Evolutionary conservation across 2,888 invertebrate genomes (phyloP).

Genomic region (Mesoligia furuncula): DNA sequence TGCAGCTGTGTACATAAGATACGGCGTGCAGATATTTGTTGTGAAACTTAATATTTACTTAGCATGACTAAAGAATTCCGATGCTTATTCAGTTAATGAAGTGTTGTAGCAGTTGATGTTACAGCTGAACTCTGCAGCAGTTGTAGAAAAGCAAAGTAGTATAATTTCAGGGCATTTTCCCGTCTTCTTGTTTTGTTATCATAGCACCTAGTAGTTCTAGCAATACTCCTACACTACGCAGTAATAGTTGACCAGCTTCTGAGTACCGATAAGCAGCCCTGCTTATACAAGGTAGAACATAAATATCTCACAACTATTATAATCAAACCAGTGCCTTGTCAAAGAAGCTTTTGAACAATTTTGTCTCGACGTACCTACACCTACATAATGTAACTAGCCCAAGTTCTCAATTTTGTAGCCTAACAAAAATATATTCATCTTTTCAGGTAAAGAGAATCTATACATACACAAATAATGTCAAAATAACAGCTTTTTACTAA

Average conservation of each 20-base stretch:
- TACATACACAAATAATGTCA: too few species aligned
- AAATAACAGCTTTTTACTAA: too few species aligned
- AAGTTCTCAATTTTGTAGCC: not conserved
- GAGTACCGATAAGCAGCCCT: not conserved
- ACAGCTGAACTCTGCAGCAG: too few species aligned
- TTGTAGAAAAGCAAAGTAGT: not conserved
- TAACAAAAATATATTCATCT: too few species aligned
- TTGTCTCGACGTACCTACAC: not conserved
- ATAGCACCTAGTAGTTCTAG: not conserved
- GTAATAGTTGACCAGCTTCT: slow-evolving; percentile 4
- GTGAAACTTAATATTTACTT: slow-evolving; percentile 11
- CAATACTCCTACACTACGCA: slow-evolving; percentile 21
- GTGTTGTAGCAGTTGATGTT: slow-evolving; percentile 1
- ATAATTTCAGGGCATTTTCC: not conserved
- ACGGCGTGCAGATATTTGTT: slow-evolving; percentile 19
- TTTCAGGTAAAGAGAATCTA: not conserved
- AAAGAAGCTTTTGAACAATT: not conserved
- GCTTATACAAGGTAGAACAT: not conserved
- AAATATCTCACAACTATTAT: not conserved
- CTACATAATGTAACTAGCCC: not conserved
- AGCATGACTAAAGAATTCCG: not conserved
- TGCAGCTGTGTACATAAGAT: slow-evolving; percentile 4
- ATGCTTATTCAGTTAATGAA: not conserved
- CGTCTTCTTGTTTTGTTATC: not conserved
- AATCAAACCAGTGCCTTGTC: not conserved